Evolutionary conservation across 2,113 vertebrate species (phyloP).

Genomic region (Haemorhous mexicanus): DNA sequence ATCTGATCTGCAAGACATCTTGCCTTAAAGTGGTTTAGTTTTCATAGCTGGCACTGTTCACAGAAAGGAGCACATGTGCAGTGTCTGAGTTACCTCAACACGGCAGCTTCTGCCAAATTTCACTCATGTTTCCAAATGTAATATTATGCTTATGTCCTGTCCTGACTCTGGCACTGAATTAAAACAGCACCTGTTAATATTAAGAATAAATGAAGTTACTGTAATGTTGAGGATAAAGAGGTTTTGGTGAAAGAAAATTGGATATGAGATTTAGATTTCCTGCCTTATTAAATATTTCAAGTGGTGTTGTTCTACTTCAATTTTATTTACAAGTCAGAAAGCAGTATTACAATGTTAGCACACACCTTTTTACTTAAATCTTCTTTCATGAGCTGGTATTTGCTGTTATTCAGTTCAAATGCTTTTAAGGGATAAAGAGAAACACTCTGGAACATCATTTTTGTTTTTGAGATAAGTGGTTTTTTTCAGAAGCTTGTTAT

Average conservation of each 20-base stretch:
- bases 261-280: not conserved
- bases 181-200: conserved; percentile 53
- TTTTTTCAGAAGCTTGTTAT: not conserved
- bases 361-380: not conserved
- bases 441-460: not conserved
- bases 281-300: conserved; percentile 29
- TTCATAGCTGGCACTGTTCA: conserved; percentile 17
- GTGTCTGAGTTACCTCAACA: conserved; percentile 25
- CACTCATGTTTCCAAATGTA: conserved; percentile 62
- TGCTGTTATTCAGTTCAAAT: not conserved
- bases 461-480: not conserved
- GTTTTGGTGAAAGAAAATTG: conserved; percentile 55
- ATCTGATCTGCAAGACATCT: conserved; percentile 10
- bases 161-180: conserved; percentile 30
- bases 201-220: conserved; percentile 54
- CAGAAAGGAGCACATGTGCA: conserved; percentile 29
- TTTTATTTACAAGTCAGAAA: conserved; percentile 13
- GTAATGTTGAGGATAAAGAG: conserved; percentile 35
- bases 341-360: not conserved
- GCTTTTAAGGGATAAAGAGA: not conserved
- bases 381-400: not conserved
- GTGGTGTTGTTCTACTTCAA: not conserved
- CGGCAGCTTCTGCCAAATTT: conserved; percentile 44
- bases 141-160: conserved; percentile 57
- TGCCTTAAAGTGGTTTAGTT: conserved; percentile 19